phyloP scores from a whole-genome alignment of 1,140 invertebrate species.

The Hestina assimilis region DNA sequence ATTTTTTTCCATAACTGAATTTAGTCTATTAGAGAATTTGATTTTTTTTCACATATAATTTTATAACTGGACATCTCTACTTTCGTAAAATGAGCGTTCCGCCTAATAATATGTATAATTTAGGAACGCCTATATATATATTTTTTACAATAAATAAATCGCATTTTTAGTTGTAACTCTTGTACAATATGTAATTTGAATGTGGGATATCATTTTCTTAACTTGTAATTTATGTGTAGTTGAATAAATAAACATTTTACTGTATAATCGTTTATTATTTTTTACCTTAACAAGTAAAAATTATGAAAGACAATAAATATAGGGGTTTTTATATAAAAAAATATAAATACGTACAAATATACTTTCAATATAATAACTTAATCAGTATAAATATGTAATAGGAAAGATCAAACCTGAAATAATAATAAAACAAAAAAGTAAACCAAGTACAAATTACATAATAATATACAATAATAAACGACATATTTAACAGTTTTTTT shows the following conservation, averaged over 20 bases:
- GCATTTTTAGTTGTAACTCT: constrained; percentile 49
- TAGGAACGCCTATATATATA: constrained; percentile 42
- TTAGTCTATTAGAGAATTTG: not conserved
- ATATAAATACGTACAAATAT: too few species aligned
- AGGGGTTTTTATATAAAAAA: too few species aligned
- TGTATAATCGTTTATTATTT: constrained; percentile 29
- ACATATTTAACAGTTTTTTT: too few species aligned
- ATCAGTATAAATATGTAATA: too few species aligned
- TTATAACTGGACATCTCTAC: constrained; percentile 1
- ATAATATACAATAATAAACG: too few species aligned
- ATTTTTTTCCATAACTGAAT: not conserved
- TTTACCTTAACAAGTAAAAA: not conserved
- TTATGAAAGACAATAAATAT: too few species aligned
- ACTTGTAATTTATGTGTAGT: constrained; percentile 51
- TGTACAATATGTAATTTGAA: constrained; percentile 45
- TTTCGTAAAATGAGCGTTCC: constrained; percentile 16
- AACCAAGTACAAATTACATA: too few species aligned
- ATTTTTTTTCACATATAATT: not conserved
- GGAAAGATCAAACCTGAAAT: too few species aligned
- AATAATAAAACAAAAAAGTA: too few species aligned
- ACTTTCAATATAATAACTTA: too few species aligned
- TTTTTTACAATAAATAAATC: constrained; percentile 39
- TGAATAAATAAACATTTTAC: constrained; percentile 44
- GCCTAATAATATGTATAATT: constrained; percentile 35
- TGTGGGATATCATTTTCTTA: constrained; percentile 42